Evolutionary conservation across 2,888 invertebrate species (phyloP).

Genomic region (Oscheius sp.): DNA sequence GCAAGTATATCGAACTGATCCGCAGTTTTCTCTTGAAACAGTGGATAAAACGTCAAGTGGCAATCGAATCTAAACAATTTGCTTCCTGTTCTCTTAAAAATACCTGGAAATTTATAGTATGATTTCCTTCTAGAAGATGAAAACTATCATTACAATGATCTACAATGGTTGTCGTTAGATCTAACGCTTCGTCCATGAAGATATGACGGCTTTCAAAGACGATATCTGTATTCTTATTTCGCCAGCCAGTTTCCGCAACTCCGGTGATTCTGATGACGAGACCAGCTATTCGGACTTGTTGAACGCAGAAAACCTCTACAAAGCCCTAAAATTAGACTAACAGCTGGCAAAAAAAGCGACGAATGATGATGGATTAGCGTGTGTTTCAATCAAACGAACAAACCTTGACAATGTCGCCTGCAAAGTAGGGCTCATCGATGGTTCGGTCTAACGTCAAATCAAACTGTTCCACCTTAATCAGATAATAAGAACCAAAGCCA

Average conservation of each 20-base stretch:
- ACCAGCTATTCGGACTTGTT: constrained; percentile 56
- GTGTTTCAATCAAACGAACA: not conserved
- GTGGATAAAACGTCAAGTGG: constrained; percentile 63
- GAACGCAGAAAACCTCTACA: constrained; percentile 57
- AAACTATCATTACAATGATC: constrained; percentile 63
- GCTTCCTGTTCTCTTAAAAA: not conserved
- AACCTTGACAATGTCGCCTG: constrained; percentile 59
- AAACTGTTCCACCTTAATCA: constrained; percentile 61
- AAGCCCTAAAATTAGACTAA: constrained; percentile 56
- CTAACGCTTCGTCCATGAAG: constrained; percentile 63
- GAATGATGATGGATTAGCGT: constrained; percentile 9
- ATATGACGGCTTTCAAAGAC: constrained; percentile 62
- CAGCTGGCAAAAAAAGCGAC: too few relatives aligned
- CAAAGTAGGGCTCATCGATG: constrained; percentile 57
- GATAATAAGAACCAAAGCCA: not conserved
- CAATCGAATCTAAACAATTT: constrained; percentile 38
- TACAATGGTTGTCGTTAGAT: constrained; percentile 60
- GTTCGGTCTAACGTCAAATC: constrained; percentile 60
- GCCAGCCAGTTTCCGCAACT: constrained; percentile 50
- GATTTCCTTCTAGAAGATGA: constrained; percentile 61
- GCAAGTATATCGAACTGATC: constrained; percentile 63
- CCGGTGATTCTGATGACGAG: constrained; percentile 59
- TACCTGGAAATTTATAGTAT: constrained; percentile 43
- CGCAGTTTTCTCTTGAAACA: constrained; percentile 53
- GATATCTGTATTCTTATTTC: constrained; percentile 57